Evolutionary conservation across 92 coral and sea anemone genomes (phyloP).

Genomic region (Zoanthus sansibaricus): DNA sequence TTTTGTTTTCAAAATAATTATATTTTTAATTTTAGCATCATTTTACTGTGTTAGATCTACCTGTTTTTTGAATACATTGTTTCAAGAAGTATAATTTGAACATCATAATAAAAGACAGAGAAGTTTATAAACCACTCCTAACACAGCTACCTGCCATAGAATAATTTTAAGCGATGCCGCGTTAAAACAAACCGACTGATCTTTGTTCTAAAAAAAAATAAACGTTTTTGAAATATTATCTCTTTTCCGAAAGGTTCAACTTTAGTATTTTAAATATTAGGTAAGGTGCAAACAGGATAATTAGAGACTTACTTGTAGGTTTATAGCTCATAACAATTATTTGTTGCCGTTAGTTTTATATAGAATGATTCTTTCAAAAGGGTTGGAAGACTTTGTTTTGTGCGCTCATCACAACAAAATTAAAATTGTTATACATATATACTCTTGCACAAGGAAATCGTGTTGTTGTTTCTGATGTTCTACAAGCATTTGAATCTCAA

Average conservation of each 20-base stretch:
- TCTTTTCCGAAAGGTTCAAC: not conserved
- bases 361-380: not conserved
- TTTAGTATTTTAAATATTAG: not conserved
- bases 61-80: slow-evolving; percentile 4
- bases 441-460: not conserved
- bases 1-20: slow-evolving; percentile 13
- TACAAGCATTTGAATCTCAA: not conserved
- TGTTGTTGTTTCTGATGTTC: not conserved
- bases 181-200: not conserved
- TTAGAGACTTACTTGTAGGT: not conserved
- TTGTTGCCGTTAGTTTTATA: slow-evolving; percentile 32
- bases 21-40: slow-evolving; percentile 2
- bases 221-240: not conserved
- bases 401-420: not conserved
- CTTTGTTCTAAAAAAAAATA: not conserved
- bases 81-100: not conserved
- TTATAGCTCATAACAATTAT: not conserved
- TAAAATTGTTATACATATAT: not conserved
- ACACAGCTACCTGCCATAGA: not conserved
- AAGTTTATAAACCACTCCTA: not conserved
- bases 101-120: not conserved
- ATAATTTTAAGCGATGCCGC: not conserved
- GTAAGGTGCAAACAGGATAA: not conserved
- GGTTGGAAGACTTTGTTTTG: not conserved
- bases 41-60: not conserved